Evolutionary conservation across 2,888 invertebrate genomes (phyloP).

Genomic region (Mythimna albipuncta): DNA sequence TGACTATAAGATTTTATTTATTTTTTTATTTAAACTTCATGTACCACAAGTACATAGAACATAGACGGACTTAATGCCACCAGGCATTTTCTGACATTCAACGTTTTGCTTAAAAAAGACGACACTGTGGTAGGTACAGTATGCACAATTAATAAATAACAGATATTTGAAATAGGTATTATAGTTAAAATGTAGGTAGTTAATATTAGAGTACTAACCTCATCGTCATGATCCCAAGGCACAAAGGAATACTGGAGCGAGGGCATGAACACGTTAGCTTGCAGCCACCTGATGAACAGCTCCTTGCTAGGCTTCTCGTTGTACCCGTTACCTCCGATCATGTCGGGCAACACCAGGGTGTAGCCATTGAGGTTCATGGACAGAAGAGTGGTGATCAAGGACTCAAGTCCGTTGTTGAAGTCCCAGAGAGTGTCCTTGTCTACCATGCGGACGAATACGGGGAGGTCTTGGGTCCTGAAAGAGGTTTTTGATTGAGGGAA

Average conservation of each 20-base stretch:
- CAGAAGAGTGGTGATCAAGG: constrained; percentile 93
- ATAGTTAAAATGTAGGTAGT: too few species aligned
- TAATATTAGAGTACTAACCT: constrained; percentile 72
- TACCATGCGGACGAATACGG: constrained; percentile 94
- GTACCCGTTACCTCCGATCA: constrained; percentile 94
- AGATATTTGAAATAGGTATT: too few species aligned
- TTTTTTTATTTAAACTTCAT: too few species aligned
- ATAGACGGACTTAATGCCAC: too few species aligned
- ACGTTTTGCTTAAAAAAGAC: too few species aligned
- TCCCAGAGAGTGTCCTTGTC: constrained; percentile 94
- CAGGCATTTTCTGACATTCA: too few species aligned
- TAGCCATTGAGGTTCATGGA: constrained; percentile 92
- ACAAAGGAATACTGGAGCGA: constrained; percentile 94
- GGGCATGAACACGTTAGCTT: constrained; percentile 95
- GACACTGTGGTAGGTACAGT: too few species aligned
- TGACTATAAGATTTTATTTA: too few species aligned
- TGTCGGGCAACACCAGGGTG: constrained; percentile 94
- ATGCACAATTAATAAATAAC: too few species aligned
- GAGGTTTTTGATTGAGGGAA: neutral
- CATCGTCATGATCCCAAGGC: constrained; percentile 94
- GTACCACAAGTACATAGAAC: too few species aligned
- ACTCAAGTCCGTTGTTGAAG: constrained; percentile 92
- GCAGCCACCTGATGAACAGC: constrained; percentile 94
- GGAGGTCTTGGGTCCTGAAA: constrained; percentile 92
- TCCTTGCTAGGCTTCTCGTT: constrained; percentile 90